Evolutionary conservation across 1,140 invertebrate species (phyloP).

Genomic region (Cydia fagiglandana): DNA sequence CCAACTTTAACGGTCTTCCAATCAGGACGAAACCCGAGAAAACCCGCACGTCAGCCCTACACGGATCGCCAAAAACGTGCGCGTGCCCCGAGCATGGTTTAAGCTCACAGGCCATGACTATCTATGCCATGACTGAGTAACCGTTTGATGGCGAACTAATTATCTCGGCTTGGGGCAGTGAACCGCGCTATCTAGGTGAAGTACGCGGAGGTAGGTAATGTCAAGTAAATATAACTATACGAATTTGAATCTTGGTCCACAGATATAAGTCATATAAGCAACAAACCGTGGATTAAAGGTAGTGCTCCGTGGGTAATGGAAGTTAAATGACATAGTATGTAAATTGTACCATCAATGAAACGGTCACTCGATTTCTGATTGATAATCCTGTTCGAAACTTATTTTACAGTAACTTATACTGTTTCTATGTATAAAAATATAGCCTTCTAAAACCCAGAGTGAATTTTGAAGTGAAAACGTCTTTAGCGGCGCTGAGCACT

Average conservation of each 20-base stretch:
- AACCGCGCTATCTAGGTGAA: slow-evolving; percentile 28
- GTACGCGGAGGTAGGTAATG: slow-evolving; percentile 10
- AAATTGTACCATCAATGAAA: neutral
- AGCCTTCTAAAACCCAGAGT: no score
- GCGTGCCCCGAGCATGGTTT: slow-evolving; percentile 2
- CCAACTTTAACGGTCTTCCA: no score
- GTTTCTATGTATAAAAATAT: no score
- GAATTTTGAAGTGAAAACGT: no score
- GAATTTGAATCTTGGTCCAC: neutral
- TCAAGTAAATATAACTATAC: neutral
- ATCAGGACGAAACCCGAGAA: no score
- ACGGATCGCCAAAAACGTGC: slow-evolving; percentile 10
- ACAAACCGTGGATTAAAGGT: slow-evolving; percentile 34
- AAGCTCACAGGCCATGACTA: slow-evolving; percentile 25
- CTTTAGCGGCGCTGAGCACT: no score
- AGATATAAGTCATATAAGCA: slow-evolving; percentile 19
- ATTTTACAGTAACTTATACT: no score
- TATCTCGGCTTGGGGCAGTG: slow-evolving; percentile 16
- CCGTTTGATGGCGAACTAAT: slow-evolving; percentile 28
- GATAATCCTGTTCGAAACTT: neutral
- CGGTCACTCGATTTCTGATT: no score
- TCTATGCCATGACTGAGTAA: slow-evolving; percentile 15
- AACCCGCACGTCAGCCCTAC: neutral
- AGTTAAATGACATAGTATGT: neutral
- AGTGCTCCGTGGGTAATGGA: neutral